Evolutionary conservation across 30 jellyfish, hydroid and myxozoan species (phyloP), one percentile per base, ranked within the genome.

Genomic region (Aurelia sp.): DNA sequence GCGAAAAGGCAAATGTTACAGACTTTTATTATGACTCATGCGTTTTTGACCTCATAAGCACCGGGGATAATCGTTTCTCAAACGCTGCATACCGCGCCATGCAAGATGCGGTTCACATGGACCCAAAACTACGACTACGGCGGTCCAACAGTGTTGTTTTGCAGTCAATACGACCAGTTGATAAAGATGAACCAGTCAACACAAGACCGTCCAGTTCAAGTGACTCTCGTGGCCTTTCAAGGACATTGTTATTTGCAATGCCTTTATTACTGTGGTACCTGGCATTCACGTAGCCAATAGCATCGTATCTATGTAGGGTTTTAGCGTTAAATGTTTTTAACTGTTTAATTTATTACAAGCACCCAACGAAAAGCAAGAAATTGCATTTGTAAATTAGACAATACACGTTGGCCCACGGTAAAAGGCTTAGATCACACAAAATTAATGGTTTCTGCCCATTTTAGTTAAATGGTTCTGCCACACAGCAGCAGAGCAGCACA

Each of bases 11-110:
- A 4, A 92, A 87, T 67, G 50, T 92, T 38, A 92, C 96, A 1
- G 98, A 92, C 81, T 92, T 92, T 74, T 92, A 92, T 60, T 92
- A 76, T 52, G 98, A 92, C 62, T 92, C 98, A 4, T 92, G 98
- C 81, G 96, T 92, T 8, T 92, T 92, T 77, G 98, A 92, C 77
- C 90, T 92, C 12, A 75, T 92, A 17, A 92, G 96, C 63, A 92
- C 98, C 30, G 98, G 98, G 20, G 98, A 92, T 58, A 82, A 72
- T 24, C 91, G 81, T 41, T 92, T 92, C 68, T 79, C 91, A 19
- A 63, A 44, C 58, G 91, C 98, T 8, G 98, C 98, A 40, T 73
- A 81, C 83, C 87, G 72, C 67, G 97, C 98, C 51, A 92, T 92
- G 98, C 70, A 50, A 51, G 98, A 92, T 58, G 98, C 98, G 17